Conservation (phyloP, 2,797 vertebrate species). For the Rousettus madagascariensis region DNA sequence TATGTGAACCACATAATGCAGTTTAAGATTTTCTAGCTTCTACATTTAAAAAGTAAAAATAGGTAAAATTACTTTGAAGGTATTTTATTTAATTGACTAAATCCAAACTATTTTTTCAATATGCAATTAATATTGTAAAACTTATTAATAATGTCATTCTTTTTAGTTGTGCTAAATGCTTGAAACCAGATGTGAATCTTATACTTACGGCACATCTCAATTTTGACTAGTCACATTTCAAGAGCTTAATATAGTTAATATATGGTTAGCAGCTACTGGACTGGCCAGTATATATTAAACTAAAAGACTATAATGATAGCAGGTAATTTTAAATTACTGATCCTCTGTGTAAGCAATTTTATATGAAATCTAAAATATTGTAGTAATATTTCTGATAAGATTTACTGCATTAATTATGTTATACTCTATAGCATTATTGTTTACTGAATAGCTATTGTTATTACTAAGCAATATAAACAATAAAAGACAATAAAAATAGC, state of each 20-base stretch:
- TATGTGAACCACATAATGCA: background rate
- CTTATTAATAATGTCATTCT: slow-evolving; percentile 20
- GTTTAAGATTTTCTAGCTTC: background rate
- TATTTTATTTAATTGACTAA: slow-evolving; percentile 18
- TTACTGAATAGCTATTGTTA: background rate
- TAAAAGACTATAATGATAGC: background rate
- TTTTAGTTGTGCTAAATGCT: background rate
- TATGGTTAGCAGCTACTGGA: background rate
- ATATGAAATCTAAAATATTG: slow-evolving; percentile 19
- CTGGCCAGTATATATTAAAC: background rate
- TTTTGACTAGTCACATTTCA: background rate
- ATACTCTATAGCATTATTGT: background rate
- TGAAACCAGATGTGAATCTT: slow-evolving; percentile 18
- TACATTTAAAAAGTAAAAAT: background rate
- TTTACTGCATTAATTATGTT: background rate
- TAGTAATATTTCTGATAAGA: background rate
- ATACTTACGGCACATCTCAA: background rate
- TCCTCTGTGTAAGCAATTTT: slow-evolving; percentile 24
- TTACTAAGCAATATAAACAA: slow-evolving; percentile 35
- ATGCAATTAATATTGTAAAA: background rate
- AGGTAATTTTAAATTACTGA: background rate
- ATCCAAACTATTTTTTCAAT: background rate
- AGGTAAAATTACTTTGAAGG: background rate
- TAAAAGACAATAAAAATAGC: background rate
- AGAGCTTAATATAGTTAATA: background rate